Conservation (phyloP, 2,888 invertebrate genomes). For the Polietes domitor region DNA sequence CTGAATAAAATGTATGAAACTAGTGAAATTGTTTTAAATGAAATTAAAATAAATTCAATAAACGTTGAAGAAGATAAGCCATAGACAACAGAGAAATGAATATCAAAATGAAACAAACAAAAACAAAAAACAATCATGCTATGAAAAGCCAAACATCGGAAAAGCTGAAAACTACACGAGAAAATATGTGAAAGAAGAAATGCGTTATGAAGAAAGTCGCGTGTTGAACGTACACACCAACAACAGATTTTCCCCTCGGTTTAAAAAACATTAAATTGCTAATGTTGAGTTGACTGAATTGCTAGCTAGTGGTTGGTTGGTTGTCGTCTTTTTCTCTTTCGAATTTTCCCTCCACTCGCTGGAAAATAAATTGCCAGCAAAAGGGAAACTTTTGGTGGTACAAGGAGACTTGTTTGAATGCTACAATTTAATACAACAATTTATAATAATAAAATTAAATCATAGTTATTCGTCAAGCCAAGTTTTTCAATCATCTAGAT, state of each 20-base stretch:
- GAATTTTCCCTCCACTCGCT: background rate
- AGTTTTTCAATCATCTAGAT: no score
- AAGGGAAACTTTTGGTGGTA: background rate
- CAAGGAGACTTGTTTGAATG: no score
- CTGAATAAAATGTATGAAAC: no score
- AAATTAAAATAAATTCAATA: no score
- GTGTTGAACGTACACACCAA: conserved; percentile 19
- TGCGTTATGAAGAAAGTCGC: conserved; percentile 57
- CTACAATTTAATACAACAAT: no score
- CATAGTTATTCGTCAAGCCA: no score
- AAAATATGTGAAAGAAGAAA: conserved; percentile 12
- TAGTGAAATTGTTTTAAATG: no score
- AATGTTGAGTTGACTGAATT: background rate
- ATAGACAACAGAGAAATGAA: no score
- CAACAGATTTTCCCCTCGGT: conserved; percentile 24
- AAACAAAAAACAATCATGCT: no score
- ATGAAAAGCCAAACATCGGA: background rate
- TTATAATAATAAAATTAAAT: no score
- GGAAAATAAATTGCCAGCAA: background rate
- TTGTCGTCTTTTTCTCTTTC: background rate
- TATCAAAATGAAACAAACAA: no score
- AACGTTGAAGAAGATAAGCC: no score
- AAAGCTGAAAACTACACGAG: background rate
- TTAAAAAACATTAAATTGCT: conserved; percentile 45
- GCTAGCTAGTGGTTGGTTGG: background rate